These are phyloP conservation scores for Drosophila trichaetosa DNA, from an alignment of 2,888 invertebrate species.

Conservation along the genomic window DNA sequence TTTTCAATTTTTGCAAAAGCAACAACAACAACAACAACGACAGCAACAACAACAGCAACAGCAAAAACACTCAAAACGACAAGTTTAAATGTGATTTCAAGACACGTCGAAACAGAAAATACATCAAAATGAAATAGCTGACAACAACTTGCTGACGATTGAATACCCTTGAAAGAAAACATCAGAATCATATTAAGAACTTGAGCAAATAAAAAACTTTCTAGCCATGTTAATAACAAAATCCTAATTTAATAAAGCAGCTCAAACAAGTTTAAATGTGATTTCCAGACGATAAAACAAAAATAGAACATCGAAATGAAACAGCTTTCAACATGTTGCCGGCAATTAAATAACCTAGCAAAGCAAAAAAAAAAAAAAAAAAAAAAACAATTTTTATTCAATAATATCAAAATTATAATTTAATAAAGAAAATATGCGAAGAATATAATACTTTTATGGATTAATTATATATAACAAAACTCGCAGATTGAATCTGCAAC, in stretches of 20 bases:
- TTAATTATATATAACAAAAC: background rate
- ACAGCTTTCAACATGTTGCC: background rate
- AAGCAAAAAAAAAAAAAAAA: background rate
- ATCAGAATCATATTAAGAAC: background rate
- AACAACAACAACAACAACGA: conserved; percentile 36
- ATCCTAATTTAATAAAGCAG: background rate
- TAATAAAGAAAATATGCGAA: background rate
- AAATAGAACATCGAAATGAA: background rate
- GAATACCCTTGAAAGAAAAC: background rate
- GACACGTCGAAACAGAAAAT: conserved; percentile 18
- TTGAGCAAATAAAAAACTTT: background rate
- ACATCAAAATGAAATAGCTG: conserved; percentile 11
- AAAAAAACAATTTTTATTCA: background rate
- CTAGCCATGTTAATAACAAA: background rate
- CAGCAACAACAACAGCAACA: background rate
- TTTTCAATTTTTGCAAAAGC: conserved; percentile 56
- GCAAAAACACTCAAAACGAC: conserved; percentile 21
- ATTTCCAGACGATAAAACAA: background rate
- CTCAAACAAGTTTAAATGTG: background rate
- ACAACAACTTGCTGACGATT: background rate
- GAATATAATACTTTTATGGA: background rate
- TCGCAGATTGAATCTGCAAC: background rate
- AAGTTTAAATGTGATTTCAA: conserved; percentile 51
- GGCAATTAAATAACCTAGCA: background rate
- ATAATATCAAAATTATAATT: background rate